These are phyloP conservation scores for Melinaea marsaeus DNA, from an alignment of 2,888 invertebrate species.

Conservation along the genomic window DNA sequence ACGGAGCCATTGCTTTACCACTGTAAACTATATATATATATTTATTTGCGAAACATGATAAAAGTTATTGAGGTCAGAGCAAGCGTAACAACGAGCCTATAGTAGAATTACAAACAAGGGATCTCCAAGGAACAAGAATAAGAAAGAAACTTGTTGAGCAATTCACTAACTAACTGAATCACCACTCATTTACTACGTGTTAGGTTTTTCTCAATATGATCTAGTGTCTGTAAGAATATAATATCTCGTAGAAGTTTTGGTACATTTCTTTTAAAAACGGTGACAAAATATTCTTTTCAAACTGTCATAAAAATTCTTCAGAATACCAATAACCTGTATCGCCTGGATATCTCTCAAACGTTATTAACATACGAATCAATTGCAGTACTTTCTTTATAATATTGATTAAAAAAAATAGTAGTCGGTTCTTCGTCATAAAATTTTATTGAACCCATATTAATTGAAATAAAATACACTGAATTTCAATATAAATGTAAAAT, in stretches of 20 bases:
- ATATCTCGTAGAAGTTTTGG: neutral
- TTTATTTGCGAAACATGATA: slow-evolving; percentile 16
- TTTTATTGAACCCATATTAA: too few species aligned
- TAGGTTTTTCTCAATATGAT: slow-evolving; percentile 24
- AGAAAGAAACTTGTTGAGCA: slow-evolving; percentile 35
- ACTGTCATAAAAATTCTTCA: neutral
- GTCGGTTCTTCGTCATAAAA: too few species aligned
- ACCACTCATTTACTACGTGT: slow-evolving; percentile 38
- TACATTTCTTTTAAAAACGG: neutral
- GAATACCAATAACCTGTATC: too few species aligned
- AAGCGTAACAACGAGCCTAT: slow-evolving; percentile 23
- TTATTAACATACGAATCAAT: too few species aligned
- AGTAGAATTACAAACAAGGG: slow-evolving; percentile 40
- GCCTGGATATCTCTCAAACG: too few species aligned
- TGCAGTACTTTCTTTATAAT: too few species aligned
- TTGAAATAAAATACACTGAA: too few species aligned
- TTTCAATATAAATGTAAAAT: too few species aligned
- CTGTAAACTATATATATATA: slow-evolving; percentile 3
- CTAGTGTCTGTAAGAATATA: neutral
- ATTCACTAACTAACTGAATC: slow-evolving; percentile 36
- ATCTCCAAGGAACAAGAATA: slow-evolving; percentile 27
- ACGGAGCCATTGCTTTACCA: too few species aligned
- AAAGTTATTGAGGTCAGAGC: slow-evolving; percentile 38
- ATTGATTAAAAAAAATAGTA: too few species aligned
- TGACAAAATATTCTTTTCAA: neutral